phyloP scores from a whole-genome alignment of 1,140 invertebrate genomes.

The Propsilocerus akamusi region DNA sequence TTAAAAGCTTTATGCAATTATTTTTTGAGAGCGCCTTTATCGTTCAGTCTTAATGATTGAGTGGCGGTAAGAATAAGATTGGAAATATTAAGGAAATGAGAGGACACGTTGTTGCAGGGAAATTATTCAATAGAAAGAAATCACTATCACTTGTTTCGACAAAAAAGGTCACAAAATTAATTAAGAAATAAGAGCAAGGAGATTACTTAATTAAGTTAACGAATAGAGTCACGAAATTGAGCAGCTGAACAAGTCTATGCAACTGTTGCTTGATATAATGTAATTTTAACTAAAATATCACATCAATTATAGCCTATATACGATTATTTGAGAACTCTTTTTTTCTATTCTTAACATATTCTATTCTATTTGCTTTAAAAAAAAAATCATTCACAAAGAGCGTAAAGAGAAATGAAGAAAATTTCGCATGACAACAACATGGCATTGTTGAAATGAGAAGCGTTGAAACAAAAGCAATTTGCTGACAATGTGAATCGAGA shows the following conservation, averaged over 20 bases:
- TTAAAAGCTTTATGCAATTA: too few relatives aligned
- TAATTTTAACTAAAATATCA: slow-evolving; percentile 5
- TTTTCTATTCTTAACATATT: neutral
- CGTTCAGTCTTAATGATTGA: too few relatives aligned
- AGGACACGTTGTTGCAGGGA: too few relatives aligned
- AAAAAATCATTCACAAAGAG: neutral
- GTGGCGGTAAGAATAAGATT: too few relatives aligned
- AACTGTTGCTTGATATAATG: slow-evolving; percentile 36
- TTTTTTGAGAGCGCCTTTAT: too few relatives aligned
- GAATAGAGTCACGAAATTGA: slow-evolving; percentile 77
- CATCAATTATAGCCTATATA: neutral
- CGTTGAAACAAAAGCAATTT: neutral
- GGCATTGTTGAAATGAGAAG: neutral
- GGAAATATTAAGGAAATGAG: too few relatives aligned
- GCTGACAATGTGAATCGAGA: neutral
- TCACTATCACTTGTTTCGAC: too few relatives aligned
- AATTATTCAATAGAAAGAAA: too few relatives aligned
- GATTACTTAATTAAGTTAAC: slow-evolving; percentile 83
- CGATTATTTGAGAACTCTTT: neutral
- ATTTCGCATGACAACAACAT: neutral
- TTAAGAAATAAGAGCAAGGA: slow-evolving; percentile 83
- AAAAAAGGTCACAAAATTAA: slow-evolving; percentile 52
- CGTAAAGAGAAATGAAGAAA: neutral
- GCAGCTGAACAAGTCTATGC: slow-evolving; percentile 48
- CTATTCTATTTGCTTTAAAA: too few relatives aligned